These are phyloP conservation scores for Aurelia coerulea DNA, from an alignment of 30 jellyfish, hydroid and myxozoan genomes.

Conservation along the genomic window DNA sequence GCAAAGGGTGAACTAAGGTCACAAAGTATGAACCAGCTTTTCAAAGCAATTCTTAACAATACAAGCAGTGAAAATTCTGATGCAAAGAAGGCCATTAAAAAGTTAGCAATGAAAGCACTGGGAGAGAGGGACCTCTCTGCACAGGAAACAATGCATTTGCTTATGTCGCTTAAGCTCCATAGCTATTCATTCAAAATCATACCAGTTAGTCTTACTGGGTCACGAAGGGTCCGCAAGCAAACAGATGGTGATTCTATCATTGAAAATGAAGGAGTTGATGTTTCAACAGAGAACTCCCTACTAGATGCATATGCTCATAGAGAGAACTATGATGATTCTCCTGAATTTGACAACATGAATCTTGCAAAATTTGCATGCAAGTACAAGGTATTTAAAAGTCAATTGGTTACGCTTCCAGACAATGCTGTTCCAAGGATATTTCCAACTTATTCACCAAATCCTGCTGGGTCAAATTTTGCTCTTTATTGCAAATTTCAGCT, in stretches of 20 bases:
- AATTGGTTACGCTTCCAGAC: not conserved
- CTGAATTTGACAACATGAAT: not conserved
- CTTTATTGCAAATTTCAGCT: no score
- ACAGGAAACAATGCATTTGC: constrained; percentile 30
- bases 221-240: no score
- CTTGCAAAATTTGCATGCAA: not conserved
- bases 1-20: constrained; percentile 41
- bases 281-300: not conserved
- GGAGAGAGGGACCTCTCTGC: constrained; percentile 18
- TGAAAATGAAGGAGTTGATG: constrained; percentile 2
- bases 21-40: not conserved
- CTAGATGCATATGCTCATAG: not conserved
- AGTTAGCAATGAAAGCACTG: constrained; percentile 4
- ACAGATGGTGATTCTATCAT: no score
- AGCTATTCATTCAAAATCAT: no score
- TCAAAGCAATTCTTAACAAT: no score
- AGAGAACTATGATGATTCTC: not conserved
- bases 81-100: not conserved
- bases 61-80: not conserved
- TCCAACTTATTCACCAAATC: no score
- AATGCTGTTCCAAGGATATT: not conserved
- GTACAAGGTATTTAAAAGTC: not conserved
- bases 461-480: no score
- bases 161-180: no score
- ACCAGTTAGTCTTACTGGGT: no score